These are phyloP conservation scores for Pseudotriccus pelzelni DNA, from an alignment of 2,797 vertebrate genomes.

Conservation along the genomic window DNA sequence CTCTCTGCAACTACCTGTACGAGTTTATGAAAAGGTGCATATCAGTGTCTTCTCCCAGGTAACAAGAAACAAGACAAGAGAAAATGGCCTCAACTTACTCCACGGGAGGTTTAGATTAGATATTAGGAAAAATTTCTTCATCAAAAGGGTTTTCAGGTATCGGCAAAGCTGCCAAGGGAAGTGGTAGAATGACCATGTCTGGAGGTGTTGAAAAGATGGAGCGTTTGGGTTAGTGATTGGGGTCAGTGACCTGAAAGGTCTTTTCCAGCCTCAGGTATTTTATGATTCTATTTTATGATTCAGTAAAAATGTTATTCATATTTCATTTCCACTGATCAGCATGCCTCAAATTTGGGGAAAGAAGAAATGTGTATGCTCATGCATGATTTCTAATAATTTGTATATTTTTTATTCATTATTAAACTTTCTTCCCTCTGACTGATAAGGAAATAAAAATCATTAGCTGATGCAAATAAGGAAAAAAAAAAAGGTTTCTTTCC, in stretches of 20 bases:
- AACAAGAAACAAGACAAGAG: background rate
- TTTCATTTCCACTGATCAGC: background rate
- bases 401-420: background rate
- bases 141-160: background rate
- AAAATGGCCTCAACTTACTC: background rate
- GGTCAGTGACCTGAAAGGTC: no score
- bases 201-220: no score
- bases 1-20: background rate
- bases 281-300: background rate
- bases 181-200: no score
- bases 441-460: background rate
- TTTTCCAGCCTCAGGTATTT: background rate
- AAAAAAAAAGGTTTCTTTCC: background rate
- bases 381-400: background rate
- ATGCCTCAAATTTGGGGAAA: background rate
- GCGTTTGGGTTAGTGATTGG: no score
- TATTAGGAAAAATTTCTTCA: background rate
- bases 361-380: background rate
- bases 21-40: background rate
- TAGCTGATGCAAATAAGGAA: background rate
- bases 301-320: background rate
- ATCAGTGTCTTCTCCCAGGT: background rate
- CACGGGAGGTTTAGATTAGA: background rate
- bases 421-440: background rate
- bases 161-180: no score